A percentile compares a stretch with the other conserved stretches of the same genome.
Conservation (phyloP, 2,888 invertebrate species). For the Cephus nigrinus region DNA sequence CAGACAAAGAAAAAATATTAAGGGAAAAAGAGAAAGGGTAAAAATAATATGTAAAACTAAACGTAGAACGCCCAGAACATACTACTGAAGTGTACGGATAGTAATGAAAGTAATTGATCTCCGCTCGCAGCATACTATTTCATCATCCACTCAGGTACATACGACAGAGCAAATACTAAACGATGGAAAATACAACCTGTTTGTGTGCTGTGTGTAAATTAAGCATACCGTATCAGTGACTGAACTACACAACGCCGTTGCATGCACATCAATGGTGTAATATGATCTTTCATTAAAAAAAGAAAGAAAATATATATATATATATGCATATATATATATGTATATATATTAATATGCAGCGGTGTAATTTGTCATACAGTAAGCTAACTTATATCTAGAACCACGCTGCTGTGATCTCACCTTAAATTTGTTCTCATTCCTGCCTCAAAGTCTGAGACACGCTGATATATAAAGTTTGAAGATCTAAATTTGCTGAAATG, state of each 20-base stretch:
- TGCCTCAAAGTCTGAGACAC: slow-evolving; percentile 72
- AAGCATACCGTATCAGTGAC: slow-evolving; percentile 53
- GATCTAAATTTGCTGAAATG: slow-evolving; percentile 72
- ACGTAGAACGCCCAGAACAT: too few species aligned
- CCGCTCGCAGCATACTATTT: too few species aligned
- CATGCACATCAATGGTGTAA: slow-evolving; percentile 58
- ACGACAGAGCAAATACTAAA: slow-evolving; percentile 43
- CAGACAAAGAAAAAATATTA: too few species aligned
- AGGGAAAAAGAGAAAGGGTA: too few species aligned
- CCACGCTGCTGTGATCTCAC: slow-evolving; percentile 68
- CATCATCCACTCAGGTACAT: slow-evolving; percentile 36
- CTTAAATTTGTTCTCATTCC: slow-evolving; percentile 70
- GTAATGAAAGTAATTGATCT: too few species aligned
- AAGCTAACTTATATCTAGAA: slow-evolving; percentile 62
- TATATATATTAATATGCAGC: slow-evolving; percentile 42
- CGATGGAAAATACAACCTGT: slow-evolving; percentile 40
- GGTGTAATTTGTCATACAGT: slow-evolving; percentile 57
- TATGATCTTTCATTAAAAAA: slow-evolving; percentile 37
- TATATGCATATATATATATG: slow-evolving; percentile 11
- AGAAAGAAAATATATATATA: too few species aligned
- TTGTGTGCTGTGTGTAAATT: slow-evolving; percentile 38
- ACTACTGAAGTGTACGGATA: too few species aligned
- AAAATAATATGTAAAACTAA: too few species aligned
- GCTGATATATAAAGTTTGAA: slow-evolving; percentile 70
- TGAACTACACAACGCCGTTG: slow-evolving; percentile 57